These are phyloP conservation scores for Strongylocentrotus purpuratus DNA, from an alignment of 35 echinoderm and acorn worm species.

Conservation along the genomic window DNA sequence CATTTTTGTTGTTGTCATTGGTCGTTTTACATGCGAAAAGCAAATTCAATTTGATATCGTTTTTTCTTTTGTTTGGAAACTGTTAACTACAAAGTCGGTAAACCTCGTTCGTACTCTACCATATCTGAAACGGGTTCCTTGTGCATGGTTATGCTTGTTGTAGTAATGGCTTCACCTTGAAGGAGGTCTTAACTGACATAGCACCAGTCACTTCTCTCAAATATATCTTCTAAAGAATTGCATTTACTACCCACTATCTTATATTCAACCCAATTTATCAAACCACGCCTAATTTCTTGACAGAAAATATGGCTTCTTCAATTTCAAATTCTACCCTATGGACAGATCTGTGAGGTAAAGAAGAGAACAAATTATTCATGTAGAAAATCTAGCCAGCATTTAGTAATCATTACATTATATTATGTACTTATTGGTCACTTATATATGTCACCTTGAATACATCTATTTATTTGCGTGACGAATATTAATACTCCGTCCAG, in stretches of 20 bases:
- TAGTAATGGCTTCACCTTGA: not conserved
- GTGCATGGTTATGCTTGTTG: not conserved
- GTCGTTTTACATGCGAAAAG: too few relatives aligned
- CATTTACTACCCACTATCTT: not conserved
- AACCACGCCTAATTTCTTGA: not conserved
- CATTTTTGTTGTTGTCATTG: not conserved
- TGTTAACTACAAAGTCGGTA: not conserved
- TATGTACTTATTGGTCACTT: conserved; percentile 36
- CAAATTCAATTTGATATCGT: too few relatives aligned
- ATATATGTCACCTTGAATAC: conserved; percentile 28
- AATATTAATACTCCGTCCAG: conserved; percentile 23
- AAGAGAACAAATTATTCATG: not conserved
- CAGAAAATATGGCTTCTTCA: not conserved
- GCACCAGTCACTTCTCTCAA: not conserved
- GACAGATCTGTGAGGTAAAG: not conserved
- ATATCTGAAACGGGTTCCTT: not conserved
- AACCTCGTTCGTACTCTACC: not conserved
- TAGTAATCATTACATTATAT: conserved; percentile 27
- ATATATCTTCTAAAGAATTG: not conserved
- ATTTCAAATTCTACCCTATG: not conserved
- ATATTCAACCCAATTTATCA: not conserved
- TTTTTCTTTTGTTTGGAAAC: not conserved
- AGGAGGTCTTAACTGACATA: not conserved
- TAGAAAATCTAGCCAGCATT: not conserved
- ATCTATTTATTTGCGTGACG: conserved; percentile 43